Base-by-base conservation (phyloP, 2,113 vertebrate species). In the Trochalopteron elliotii region DNA sequence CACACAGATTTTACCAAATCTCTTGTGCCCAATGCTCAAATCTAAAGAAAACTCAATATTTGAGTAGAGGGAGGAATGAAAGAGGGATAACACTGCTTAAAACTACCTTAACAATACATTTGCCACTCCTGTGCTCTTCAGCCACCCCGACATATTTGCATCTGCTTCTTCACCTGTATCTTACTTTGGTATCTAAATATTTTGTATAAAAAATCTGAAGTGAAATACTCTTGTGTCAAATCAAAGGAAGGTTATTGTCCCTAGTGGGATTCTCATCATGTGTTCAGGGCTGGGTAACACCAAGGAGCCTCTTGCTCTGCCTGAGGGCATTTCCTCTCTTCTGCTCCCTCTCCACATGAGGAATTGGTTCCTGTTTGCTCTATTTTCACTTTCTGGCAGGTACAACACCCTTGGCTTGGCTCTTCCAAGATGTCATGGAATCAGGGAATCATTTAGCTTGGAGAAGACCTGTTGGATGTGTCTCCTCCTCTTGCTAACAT, bases 401-500 rank as follows among this genome's bases (percentile, higher is more conserved):
- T 5, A 5, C 3, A 3, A 4, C 5, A 2, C 21, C 10, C 60
- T 28, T 72, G 78, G 10, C 9, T 72, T 55, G 63, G 30, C n/a
- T 71, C 4, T 87, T 67, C 39, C 21, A 22, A 3, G 13, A 1
- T 39, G 23, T 1, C 10, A 37, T 5, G 19, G 5, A 17, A 3
- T 52, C 28, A 74, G 5, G 28, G 31, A 20, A 3, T 31, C 1
- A 5, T 12, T 81, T 8, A 10, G 3, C 9, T 10, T 21, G 53
- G 52, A 24, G 16, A 74, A 45, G 4, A 10, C 4, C 39, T 12
- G 7, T 5, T 13, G 71, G 47, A 2, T 10, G 8, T 17, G 12
- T 4, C 21, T 76, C 15, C 21, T 76, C 15, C 20, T 18, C 4
- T 12, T 53, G 31, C 5, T n/a, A 5, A 7, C 0, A 0, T 4